Conservation (phyloP, 2,113 vertebrate genomes). For the Oncorhynchus clarkii region DNA sequence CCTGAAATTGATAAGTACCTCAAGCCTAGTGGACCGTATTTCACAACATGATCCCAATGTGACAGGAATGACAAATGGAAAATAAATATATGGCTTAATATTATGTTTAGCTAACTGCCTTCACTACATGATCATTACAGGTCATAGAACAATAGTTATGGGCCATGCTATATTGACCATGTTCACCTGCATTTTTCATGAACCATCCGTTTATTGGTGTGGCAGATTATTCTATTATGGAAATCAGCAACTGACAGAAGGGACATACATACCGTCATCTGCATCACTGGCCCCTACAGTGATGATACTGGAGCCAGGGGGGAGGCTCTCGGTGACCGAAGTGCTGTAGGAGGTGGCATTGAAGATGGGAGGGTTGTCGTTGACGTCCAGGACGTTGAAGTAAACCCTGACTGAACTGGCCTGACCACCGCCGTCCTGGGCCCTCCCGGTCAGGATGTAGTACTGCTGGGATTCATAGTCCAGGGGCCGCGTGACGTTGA, state of each 20-base stretch:
- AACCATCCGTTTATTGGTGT: too few relatives aligned
- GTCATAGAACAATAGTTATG: too few relatives aligned
- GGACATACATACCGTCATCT: constrained; percentile 82
- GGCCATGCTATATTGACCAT: too few relatives aligned
- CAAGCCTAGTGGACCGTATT: constrained; percentile 26
- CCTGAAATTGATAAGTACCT: constrained; percentile 51
- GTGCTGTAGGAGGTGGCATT: constrained; percentile 79
- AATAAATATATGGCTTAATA: too few relatives aligned
- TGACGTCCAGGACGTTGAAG: constrained; percentile 92
- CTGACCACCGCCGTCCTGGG: constrained; percentile 87
- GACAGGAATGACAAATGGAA: constrained; percentile 9
- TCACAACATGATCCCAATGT: constrained; percentile 29
- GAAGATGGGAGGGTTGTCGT: constrained; percentile 88
- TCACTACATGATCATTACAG: too few relatives aligned
- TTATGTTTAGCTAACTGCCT: too few relatives aligned
- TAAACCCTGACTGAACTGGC: constrained; percentile 84
- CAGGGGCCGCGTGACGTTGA: constrained; percentile 85
- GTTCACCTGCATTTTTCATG: too few relatives aligned
- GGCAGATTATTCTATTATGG: too few relatives aligned
- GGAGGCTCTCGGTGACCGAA: constrained; percentile 83
- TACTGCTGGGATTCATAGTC: constrained; percentile 89
- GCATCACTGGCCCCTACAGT: constrained; percentile 82
- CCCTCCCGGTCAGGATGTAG: constrained; percentile 84
- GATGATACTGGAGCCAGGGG: constrained; percentile 79
- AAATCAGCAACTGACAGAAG: too few relatives aligned